Evolutionary conservation across 2,888 invertebrate genomes (phyloP).

Genomic region (Pachliopta kotzebuea): DNA sequence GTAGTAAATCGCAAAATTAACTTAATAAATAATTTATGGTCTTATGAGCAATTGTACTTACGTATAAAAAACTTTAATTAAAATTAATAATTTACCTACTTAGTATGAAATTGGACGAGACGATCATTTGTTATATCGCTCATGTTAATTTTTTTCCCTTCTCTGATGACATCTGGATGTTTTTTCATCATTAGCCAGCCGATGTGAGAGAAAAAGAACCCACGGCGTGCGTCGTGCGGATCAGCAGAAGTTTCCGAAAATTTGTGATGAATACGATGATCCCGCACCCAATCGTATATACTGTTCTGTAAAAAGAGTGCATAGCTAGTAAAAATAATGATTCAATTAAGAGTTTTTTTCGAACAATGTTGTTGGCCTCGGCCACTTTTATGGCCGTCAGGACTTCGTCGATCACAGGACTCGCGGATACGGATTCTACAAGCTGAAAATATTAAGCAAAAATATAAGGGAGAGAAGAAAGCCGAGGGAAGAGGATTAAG

Average conservation of each 20-base stretch:
- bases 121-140: conserved; percentile 89
- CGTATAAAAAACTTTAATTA: not conserved
- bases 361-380: too few relatives aligned
- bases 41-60: not conserved
- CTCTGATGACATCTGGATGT: conserved; percentile 89
- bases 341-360: not conserved
- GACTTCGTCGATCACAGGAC: too few relatives aligned
- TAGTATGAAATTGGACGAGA: conserved; percentile 88
- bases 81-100: conserved; percentile 60
- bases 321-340: not conserved
- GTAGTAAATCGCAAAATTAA: too few relatives aligned
- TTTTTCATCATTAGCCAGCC: conserved; percentile 96
- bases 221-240: conserved; percentile 89
- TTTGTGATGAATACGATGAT: conserved; percentile 89
- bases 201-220: conserved; percentile 95
- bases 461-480: too few relatives aligned
- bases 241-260: conserved; percentile 89
- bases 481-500: too few relatives aligned
- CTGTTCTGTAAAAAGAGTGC: conserved; percentile 75
- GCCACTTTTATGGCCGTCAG: too few relatives aligned
- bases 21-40: too few relatives aligned
- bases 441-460: too few relatives aligned
- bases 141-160: conserved; percentile 91
- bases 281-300: conserved; percentile 86
- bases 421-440: too few relatives aligned